Percentiles rank a stretch among this genome's conserved stretches.
Evolutionary conservation across 1,140 invertebrate genomes (phyloP).

Genomic region (Drosophila takahashii): DNA sequence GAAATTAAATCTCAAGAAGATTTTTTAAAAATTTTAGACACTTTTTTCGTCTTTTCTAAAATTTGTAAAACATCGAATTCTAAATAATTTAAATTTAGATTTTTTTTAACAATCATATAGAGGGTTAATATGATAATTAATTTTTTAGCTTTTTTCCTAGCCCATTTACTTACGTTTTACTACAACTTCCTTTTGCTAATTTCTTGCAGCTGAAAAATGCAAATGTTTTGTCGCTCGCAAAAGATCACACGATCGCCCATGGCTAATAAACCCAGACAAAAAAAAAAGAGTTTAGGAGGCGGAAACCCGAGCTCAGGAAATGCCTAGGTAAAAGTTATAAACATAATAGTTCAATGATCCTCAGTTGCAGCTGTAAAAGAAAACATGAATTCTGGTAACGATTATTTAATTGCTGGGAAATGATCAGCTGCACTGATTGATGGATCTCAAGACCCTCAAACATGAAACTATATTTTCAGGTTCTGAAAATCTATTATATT

Average conservation of each 20-base stretch:
- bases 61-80: too few relatives aligned
- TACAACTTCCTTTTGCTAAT: constrained; percentile 35
- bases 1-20: not conserved
- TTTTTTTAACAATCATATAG: not conserved
- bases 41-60: too few relatives aligned
- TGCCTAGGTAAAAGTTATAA: constrained; percentile 41
- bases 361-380: constrained; percentile 11
- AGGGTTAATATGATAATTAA: too few relatives aligned
- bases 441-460: not conserved
- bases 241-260: constrained; percentile 27
- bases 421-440: constrained; percentile 9
- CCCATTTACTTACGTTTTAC: constrained; percentile 17
- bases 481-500: too few relatives aligned
- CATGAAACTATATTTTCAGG: not conserved
- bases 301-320: constrained; percentile 42
- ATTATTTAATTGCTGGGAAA: constrained; percentile 25
- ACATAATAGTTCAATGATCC: constrained; percentile 46
- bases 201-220: constrained; percentile 33
- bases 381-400: not conserved
- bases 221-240: constrained; percentile 34
- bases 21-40: not conserved
- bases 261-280: constrained; percentile 18
- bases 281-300: constrained; percentile 42
- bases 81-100: not conserved
- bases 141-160: not conserved